phyloP scores from a whole-genome alignment of 2,888 invertebrate genomes.

The Flabesymbios commensalis region DNA sequence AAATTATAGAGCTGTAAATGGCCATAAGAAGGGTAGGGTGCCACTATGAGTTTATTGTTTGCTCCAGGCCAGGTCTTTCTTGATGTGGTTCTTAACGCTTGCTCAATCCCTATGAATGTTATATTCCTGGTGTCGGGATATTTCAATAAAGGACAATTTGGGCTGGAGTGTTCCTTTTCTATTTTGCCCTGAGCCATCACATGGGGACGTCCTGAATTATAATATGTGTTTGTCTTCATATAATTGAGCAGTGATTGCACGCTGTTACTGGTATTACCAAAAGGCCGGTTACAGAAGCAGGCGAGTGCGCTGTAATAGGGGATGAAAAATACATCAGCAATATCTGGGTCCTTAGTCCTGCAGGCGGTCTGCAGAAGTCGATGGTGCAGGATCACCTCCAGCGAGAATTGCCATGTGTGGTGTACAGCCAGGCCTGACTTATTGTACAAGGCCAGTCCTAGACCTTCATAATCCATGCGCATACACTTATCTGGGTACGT shows the following conservation, averaged over 20 bases:
- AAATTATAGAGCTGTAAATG: slow-evolving; percentile 32
- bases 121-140: slow-evolving; percentile 32
- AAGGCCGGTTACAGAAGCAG: slow-evolving; percentile 26
- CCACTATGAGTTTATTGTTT: slow-evolving; percentile 33
- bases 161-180: slow-evolving; percentile 35
- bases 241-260: slow-evolving; percentile 1
- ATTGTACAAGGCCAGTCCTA: too few relatives aligned
- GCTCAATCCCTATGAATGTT: slow-evolving; percentile 43
- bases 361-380: slow-evolving; percentile 39
- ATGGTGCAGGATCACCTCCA: slow-evolving; percentile 43
- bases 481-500: too few relatives aligned
- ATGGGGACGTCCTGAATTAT: slow-evolving; percentile 37
- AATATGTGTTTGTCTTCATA: not conserved
- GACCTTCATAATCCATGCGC: too few relatives aligned
- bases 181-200: slow-evolving; percentile 44
- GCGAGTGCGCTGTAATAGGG: slow-evolving; percentile 39
- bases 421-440: not conserved
- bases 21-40: slow-evolving; percentile 48
- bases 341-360: slow-evolving; percentile 31
- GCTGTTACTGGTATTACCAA: too few relatives aligned
- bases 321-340: slow-evolving; percentile 42
- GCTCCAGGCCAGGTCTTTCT: not conserved
- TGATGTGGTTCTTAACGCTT: slow-evolving; percentile 10
- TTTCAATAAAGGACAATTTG: slow-evolving; percentile 36
- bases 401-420: slow-evolving; percentile 34